Percentiles rank a stretch among this genome's conserved stretches.
Conservation (phyloP, 2,113 vertebrate species). For the Polypterus bichir region DNA sequence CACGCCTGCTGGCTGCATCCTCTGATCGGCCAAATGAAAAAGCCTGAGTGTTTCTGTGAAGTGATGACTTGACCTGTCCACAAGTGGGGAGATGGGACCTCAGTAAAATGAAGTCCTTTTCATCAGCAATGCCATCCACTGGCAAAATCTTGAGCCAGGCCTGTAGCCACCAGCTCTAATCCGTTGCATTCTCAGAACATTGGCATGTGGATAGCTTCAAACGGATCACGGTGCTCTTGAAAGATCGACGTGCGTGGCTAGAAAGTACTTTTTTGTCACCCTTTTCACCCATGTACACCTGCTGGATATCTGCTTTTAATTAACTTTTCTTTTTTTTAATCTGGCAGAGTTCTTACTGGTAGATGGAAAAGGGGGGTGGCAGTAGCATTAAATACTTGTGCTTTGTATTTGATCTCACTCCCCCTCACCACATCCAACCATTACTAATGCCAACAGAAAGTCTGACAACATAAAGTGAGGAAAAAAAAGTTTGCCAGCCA, state of each 20-base stretch:
- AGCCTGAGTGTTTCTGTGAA: conserved; percentile 37
- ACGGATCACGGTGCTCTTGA: conserved; percentile 45
- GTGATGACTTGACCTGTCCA: conserved; percentile 74
- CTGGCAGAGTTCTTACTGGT: too few species aligned
- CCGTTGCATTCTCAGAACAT: conserved; percentile 48
- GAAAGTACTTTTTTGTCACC: conserved; percentile 18
- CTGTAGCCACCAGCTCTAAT: conserved; percentile 33
- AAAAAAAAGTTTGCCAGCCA: too few species aligned
- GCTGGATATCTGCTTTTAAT: neutral
- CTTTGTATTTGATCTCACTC: too few species aligned
- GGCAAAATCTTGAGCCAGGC: conserved; percentile 31
- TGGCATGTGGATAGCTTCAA: conserved; percentile 35
- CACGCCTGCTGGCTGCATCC: too few species aligned
- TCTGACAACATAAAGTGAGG: too few species aligned
- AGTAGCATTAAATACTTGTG: too few species aligned
- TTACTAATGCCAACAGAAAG: too few species aligned
- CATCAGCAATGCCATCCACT: conserved; percentile 40
- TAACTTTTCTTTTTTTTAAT: neutral
- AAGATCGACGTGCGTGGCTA: conserved; percentile 30
- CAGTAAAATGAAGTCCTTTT: conserved; percentile 49
- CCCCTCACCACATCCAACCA: too few species aligned
- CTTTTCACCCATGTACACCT: conserved; percentile 4
- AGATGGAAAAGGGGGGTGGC: too few species aligned
- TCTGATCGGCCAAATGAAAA: neutral
- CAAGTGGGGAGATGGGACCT: conserved; percentile 59